Percentiles rank a stretch among this genome's conserved stretches.
phyloP scores from a whole-genome alignment of 2,797 vertebrate genomes.

The Sebastes oblongus region DNA sequence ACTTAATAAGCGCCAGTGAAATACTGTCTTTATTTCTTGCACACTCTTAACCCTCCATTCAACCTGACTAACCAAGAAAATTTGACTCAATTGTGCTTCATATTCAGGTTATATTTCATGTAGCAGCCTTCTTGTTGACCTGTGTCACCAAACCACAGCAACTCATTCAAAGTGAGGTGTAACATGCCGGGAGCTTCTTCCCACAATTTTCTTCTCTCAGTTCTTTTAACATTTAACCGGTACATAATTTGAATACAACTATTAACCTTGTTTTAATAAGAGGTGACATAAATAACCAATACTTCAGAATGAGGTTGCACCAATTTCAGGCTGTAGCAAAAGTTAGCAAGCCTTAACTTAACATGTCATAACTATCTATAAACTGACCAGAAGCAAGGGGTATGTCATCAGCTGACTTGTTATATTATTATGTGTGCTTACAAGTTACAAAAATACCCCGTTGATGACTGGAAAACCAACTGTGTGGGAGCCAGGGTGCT shows the following conservation, averaged over 20 bases:
- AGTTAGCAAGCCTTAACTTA: rapidly evolving
- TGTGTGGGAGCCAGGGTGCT: background rate
- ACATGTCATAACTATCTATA: background rate
- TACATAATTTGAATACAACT: background rate
- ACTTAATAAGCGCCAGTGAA: background rate
- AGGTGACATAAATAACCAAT: background rate
- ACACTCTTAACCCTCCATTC: background rate
- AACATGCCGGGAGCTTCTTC: background rate
- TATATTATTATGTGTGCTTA: background rate
- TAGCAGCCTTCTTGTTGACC: background rate
- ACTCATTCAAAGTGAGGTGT: background rate
- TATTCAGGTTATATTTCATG: constrained; percentile 4
- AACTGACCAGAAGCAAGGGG: background rate
- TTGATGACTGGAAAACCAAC: background rate
- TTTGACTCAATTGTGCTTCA: background rate
- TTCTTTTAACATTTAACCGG: background rate
- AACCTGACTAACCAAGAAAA: background rate
- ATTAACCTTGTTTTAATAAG: background rate
- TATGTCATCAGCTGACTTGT: background rate
- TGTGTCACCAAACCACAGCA: background rate
- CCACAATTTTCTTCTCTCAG: background rate
- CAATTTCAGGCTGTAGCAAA: background rate
- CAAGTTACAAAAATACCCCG: background rate
- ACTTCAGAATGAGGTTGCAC: background rate
- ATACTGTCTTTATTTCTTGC: background rate